These are phyloP conservation scores for Lepidocolaptes lacrymiger DNA, from an alignment of 2,797 vertebrate species.

Conservation along the genomic window DNA sequence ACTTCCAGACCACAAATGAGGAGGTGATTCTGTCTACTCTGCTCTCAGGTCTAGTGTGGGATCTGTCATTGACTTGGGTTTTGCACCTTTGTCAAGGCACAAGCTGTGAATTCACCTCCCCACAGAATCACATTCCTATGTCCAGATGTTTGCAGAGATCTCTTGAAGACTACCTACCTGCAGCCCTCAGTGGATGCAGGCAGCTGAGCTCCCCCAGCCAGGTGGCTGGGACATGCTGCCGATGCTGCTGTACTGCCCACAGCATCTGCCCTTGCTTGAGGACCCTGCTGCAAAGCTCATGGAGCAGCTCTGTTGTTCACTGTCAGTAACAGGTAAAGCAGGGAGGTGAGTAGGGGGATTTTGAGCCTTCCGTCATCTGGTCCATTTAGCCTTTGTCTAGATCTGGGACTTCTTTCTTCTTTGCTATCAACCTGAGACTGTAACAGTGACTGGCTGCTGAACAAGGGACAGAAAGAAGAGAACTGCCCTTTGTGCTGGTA, in stretches of 20 bases:
- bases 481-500: neutral
- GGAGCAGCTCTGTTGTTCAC: too few relatives aligned
- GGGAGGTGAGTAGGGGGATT: neutral
- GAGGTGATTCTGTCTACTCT: neutral
- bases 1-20: neutral
- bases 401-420: neutral
- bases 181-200: neutral
- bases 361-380: neutral
- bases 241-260: neutral
- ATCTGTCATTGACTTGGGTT: neutral
- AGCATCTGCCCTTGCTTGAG: neutral
- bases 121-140: accelerated
- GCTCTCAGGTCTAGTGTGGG: neutral
- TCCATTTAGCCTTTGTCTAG: neutral
- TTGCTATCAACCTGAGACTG: neutral
- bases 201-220: neutral
- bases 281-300: neutral
- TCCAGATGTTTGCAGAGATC: neutral
- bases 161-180: neutral
- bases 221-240: accelerated
- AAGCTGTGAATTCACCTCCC: neutral
- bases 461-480: neutral
- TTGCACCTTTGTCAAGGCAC: neutral
- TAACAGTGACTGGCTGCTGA: neutral
- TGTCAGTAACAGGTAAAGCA: neutral